Base-by-base conservation (phyloP, 2,888 invertebrate genomes). In the Amphipyra berbera region DNA sequence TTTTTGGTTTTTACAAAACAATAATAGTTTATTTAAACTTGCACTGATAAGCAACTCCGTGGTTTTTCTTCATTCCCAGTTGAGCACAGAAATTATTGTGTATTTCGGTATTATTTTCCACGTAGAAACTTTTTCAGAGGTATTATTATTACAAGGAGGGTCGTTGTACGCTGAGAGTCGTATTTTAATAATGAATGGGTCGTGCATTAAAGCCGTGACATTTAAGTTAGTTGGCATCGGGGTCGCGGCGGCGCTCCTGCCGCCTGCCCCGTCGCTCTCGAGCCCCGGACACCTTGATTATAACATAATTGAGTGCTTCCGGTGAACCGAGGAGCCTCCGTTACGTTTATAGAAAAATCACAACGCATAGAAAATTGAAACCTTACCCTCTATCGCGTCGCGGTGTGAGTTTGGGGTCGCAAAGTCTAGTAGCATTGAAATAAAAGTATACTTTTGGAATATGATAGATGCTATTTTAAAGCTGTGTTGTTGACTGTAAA, bases 281-380 rank as follows among this genome's bases (percentile, higher is more conserved):
- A 71, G 50, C 55, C 67, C 84, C 85, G 83, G 83, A 82, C 81
- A 84, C 85, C 85, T 84, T 88, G 88, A 88, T 89, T 91, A 90
- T 88, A 86, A 86, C 81, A 78, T 90, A 91, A 92, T 92, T 91
- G 88, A 93, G 91, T 88, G 85, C 88, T 89, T 91, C 91, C 89
- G 87, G 82, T 83, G 79, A 84, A 83, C 80, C 82, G 75, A 83
- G 82, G 81, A 85, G 84, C 73, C 79, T 83, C 82, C 83, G 82
- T 86, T 88, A 78, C 66, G 44, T 64, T 73, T 69, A 65, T 55
- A 74, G 58, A 73, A 74, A 78, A 65, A 60, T 46, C 30, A 53
- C 37, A 53, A 58, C 52, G 56, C n/a, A 40, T 35, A 56, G 48
- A 47, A 58, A 68, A 62, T 61, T 63, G 21, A 63, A 69, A 69